Evolutionary conservation across 2,888 invertebrate species (phyloP).

Genomic region (Cephus runcator): DNA sequence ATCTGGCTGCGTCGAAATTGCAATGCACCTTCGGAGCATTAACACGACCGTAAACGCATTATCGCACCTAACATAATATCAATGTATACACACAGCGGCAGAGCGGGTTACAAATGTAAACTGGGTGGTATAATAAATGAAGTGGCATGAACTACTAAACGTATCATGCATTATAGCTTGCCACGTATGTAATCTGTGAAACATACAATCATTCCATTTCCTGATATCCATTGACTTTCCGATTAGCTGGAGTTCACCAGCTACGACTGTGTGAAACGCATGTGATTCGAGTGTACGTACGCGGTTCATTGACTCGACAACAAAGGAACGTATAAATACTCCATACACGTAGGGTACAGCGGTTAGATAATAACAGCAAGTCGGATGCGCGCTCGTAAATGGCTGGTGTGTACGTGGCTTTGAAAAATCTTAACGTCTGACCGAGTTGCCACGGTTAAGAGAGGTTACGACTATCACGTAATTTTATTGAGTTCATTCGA

Average conservation of each 20-base stretch:
- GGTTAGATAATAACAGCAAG: neutral
- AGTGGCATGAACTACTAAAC: neutral
- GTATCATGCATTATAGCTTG: neutral
- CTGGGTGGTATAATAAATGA: neutral
- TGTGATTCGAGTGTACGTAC: neutral
- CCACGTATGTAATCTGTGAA: neutral
- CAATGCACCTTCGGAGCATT: slow-evolving; percentile 16
- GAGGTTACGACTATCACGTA: neutral
- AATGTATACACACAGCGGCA: neutral
- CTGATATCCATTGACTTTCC: slow-evolving; percentile 1
- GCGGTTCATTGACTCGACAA: neutral
- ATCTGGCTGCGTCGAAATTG: neutral
- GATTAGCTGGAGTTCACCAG: neutral
- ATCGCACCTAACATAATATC: slow-evolving; percentile 19
- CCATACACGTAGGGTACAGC: neutral
- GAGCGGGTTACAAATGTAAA: neutral
- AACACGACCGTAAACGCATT: slow-evolving; percentile 42
- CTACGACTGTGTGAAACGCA: neutral
- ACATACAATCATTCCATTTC: neutral
- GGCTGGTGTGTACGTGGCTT: neutral
- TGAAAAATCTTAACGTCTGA: neutral
- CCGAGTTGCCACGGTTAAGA: neutral
- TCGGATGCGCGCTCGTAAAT: neutral
- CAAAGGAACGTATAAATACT: neutral
- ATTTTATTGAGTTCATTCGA: neutral